Percentiles rank a stretch among this genome's conserved stretches.
Conservation (phyloP, 2,797 vertebrate species). For the Botia almorhae region DNA sequence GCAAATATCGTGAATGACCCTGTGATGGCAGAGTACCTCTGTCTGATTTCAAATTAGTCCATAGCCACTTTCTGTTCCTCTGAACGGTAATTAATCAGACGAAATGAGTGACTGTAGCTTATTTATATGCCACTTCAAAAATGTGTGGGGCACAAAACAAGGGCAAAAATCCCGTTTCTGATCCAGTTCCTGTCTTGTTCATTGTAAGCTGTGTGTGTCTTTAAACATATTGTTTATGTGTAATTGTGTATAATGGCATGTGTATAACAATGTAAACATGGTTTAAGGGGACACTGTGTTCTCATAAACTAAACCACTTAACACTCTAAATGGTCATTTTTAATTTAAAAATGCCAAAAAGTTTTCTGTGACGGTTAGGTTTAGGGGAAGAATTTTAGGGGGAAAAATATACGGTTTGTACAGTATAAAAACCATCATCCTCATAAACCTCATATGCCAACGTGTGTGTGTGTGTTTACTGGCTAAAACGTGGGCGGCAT, state of each 20-base stretch:
- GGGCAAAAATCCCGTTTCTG: background rate
- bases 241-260: too few species aligned
- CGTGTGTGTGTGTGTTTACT: background rate
- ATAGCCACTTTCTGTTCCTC: conserved; percentile 40
- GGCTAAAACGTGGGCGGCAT: background rate
- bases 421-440: too few species aligned
- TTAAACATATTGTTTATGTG: too few species aligned
- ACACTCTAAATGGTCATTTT: too few species aligned
- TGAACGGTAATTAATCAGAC: conserved; percentile 44
- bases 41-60: conserved; percentile 53
- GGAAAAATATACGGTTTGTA: too few species aligned
- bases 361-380: too few species aligned
- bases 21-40: conserved; percentile 30
- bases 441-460: too few species aligned
- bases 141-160: background rate
- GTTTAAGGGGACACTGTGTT: too few species aligned
- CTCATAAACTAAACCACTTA: too few species aligned
- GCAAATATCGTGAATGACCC: conserved; percentile 34
- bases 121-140: conserved; percentile 17
- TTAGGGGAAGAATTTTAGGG: too few species aligned
- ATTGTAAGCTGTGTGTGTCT: background rate
- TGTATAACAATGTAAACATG: too few species aligned
- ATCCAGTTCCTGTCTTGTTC: background rate
- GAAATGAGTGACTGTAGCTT: conserved; percentile 18
- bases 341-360: too few species aligned